Percentiles rank a stretch among this genome's conserved stretches.
These are phyloP conservation scores for human (Homo sapiens) DNA, from an alignment of 2,113 vertebrate species.

Conservation along the genomic window DNA sequence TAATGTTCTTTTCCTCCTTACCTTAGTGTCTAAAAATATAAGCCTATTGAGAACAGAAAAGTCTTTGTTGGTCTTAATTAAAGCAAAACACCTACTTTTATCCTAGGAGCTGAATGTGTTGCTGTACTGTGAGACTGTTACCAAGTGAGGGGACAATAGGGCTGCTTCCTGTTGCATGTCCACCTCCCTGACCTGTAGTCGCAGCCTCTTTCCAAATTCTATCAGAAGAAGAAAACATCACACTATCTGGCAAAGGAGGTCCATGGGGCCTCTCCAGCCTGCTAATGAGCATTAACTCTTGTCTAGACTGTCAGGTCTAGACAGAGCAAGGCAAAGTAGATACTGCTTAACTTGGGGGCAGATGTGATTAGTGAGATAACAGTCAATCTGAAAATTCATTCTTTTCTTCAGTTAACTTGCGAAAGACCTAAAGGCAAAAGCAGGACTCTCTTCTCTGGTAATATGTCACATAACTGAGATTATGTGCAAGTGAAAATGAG, in stretches of 20 bases:
- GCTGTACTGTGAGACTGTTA: slow-evolving; percentile 49
- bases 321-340: not conserved
- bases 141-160: slow-evolving; percentile 35
- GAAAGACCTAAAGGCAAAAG: slow-evolving; percentile 12
- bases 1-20: slow-evolving; percentile 74
- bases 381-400: not conserved
- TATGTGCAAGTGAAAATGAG: not conserved
- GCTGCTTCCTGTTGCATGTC: not conserved
- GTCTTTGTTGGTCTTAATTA: slow-evolving; percentile 81
- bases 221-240: slow-evolving; percentile 21
- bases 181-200: not conserved
- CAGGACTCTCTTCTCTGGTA: not conserved
- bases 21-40: slow-evolving; percentile 75
- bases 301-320: not conserved
- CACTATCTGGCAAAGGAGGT: slow-evolving; percentile 38
- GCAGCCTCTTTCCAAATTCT: slow-evolving; percentile 46
- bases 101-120: slow-evolving; percentile 66
- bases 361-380: not conserved
- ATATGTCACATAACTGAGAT: not conserved
- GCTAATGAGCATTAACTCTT: slow-evolving; percentile 38
- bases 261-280: not conserved
- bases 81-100: slow-evolving; percentile 75
- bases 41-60: slow-evolving; percentile 63
- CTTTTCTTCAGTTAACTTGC: not conserved
- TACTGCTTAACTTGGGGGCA: not conserved